Evolutionary conservation across 2,797 vertebrate species (phyloP).

Genomic region (Gymnothorax reevesii): DNA sequence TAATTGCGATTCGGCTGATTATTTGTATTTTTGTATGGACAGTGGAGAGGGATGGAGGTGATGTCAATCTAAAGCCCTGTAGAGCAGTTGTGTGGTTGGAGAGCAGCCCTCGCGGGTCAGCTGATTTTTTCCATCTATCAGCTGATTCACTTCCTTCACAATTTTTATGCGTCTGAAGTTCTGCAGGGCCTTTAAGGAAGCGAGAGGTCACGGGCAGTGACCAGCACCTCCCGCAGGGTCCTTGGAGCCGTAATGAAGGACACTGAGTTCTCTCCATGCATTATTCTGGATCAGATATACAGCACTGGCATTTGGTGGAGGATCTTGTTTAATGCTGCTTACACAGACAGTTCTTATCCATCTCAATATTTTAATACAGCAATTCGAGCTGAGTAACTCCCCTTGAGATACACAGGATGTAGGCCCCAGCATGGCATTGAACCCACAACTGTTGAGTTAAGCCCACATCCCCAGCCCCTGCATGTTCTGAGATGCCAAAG

Average conservation of each 20-base stretch:
- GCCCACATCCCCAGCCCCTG: not conserved
- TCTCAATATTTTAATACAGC: not conserved
- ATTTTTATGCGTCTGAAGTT: slow-evolving; percentile 57
- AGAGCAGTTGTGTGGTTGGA: slow-evolving; percentile 11
- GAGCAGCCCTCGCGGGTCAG: slow-evolving; percentile 33
- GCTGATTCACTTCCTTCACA: slow-evolving; percentile 33
- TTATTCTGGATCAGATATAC: too few relatives aligned
- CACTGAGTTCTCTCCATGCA: slow-evolving; percentile 50
- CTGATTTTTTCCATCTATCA: slow-evolving; percentile 5
- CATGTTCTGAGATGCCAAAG: not conserved
- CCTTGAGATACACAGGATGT: not conserved
- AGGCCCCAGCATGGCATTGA: not conserved
- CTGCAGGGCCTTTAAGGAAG: slow-evolving; percentile 55
- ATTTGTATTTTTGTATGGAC: not conserved
- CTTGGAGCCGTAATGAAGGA: slow-evolving; percentile 47
- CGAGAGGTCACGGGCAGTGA: slow-evolving; percentile 54
- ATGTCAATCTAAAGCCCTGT: not conserved
- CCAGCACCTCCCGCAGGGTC: slow-evolving; percentile 41
- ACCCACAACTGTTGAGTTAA: slow-evolving; percentile 2
- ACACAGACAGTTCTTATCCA: not conserved
- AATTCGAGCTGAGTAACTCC: not conserved
- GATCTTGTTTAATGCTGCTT: not conserved
- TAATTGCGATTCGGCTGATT: not conserved
- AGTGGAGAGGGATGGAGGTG: not conserved
- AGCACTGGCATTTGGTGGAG: not conserved